These are phyloP conservation scores for Drosophila ercepeae DNA, from an alignment of 1,140 invertebrate genomes.

Conservation along the genomic window DNA sequence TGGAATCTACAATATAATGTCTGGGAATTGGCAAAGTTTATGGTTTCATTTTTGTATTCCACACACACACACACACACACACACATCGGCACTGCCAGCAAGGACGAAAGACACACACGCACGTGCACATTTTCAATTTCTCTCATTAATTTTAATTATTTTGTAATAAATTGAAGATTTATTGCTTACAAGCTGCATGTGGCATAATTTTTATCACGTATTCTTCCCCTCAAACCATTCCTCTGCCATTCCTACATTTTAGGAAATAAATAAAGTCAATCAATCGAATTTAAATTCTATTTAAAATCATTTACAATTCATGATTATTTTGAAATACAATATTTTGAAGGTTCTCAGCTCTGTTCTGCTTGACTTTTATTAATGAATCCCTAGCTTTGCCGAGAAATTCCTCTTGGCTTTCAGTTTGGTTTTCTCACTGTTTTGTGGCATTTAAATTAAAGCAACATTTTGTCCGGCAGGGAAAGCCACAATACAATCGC, in stretches of 20 bases:
- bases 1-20: slow-evolving; percentile 43
- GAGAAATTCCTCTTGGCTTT: neutral
- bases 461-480: slow-evolving; percentile 41
- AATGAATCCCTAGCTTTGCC: slow-evolving; percentile 44
- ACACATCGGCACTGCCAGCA: slow-evolving; percentile 1
- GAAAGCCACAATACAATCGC: slow-evolving; percentile 17
- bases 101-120: slow-evolving; percentile 27
- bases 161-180: slow-evolving; percentile 81
- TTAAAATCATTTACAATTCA: neutral
- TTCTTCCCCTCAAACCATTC: slow-evolving; percentile 7
- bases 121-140: slow-evolving; percentile 79
- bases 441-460: slow-evolving; percentile 51
- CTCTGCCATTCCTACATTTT: neutral
- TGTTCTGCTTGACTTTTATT: slow-evolving; percentile 10
- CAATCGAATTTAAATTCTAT: slow-evolving; percentile 2
- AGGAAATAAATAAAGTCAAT: slow-evolving; percentile 6
- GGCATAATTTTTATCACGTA: slow-evolving; percentile 77
- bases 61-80: slow-evolving; percentile 19
- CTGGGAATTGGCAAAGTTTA: slow-evolving; percentile 66
- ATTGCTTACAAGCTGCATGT: slow-evolving; percentile 75
- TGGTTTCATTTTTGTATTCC: slow-evolving; percentile 59
- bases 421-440: slow-evolving; percentile 11
- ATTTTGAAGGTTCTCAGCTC: neutral
- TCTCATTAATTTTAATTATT: slow-evolving; percentile 82
- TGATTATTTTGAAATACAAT: too few relatives aligned